Percentiles rank a stretch among this genome's conserved stretches.
These are phyloP conservation scores for Phyllostomus discolor DNA, from an alignment of 2,113 vertebrate genomes.

Conservation along the genomic window DNA sequence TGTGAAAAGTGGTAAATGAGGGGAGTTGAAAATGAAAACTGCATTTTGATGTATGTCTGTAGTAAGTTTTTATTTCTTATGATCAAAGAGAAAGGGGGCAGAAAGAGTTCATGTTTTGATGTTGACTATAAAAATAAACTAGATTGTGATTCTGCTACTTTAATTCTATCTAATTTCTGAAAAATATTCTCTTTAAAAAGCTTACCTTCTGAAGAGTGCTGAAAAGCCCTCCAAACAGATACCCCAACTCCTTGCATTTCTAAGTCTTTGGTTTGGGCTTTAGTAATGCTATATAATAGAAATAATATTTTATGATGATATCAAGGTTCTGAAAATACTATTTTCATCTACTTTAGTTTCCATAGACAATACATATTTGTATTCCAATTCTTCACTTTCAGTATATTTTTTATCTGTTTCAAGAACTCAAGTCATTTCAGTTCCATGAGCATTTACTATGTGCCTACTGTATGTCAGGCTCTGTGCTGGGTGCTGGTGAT, in stretches of 20 bases:
- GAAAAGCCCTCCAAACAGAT: conserved; percentile 31
- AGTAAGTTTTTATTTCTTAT: conserved; percentile 50
- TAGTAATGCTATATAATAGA: not conserved
- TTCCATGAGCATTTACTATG: not conserved
- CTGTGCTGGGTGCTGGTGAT: not conserved
- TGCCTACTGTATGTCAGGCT: not conserved
- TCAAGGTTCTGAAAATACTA: not conserved
- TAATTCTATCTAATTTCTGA: conserved; percentile 54
- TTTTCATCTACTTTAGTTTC: conserved; percentile 33
- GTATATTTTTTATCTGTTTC: not conserved
- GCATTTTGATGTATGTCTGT: conserved; percentile 43
- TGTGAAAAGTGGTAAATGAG: conserved; percentile 17
- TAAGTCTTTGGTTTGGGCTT: conserved; percentile 23
- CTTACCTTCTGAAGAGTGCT: not conserved
- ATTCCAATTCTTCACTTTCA: not conserved
- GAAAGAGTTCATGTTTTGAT: conserved; percentile 55
- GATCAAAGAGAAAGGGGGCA: conserved; percentile 43
- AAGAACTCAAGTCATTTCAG: not conserved
- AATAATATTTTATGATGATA: not conserved
- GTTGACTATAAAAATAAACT: conserved; percentile 29
- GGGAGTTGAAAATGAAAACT: not conserved
- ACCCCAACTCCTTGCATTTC: not conserved
- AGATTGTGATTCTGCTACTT: conserved; percentile 29
- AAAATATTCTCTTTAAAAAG: conserved; percentile 41
- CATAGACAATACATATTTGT: not conserved